phyloP scores from a whole-genome alignment of 1,140 invertebrate species.

The Hermetia illucens region DNA sequence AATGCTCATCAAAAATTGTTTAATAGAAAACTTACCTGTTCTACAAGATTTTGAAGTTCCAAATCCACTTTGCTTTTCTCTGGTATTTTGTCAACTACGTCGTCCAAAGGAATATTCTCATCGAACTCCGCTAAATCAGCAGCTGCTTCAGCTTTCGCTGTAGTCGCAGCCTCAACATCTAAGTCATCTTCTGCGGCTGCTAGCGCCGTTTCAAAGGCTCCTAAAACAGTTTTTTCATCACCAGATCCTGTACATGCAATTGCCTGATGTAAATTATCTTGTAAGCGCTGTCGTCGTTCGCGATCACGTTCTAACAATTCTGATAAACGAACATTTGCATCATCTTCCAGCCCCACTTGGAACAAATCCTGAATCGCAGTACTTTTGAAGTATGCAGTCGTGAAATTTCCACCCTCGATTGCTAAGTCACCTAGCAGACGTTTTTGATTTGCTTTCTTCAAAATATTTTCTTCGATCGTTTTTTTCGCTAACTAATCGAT shows the following conservation, averaged over 20 bases:
- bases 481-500: slow-evolving; percentile 88
- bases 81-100: slow-evolving; percentile 41
- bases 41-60: slow-evolving; percentile 66
- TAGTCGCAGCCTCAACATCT: slow-evolving; percentile 81
- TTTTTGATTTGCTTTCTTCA: slow-evolving; percentile 98
- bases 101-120: slow-evolving; percentile 85
- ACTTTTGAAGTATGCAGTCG: slow-evolving; percentile 92
- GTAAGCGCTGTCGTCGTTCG: slow-evolving; percentile 28
- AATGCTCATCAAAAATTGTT: not conserved
- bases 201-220: slow-evolving; percentile 66
- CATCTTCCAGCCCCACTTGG: slow-evolving; percentile 53
- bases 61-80: slow-evolving; percentile 68
- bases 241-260: not conserved
- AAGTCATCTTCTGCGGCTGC: slow-evolving; percentile 89
- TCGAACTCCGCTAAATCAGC: slow-evolving; percentile 94
- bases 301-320: slow-evolving; percentile 41
- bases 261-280: slow-evolving; percentile 20
- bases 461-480: slow-evolving; percentile 98
- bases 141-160: slow-evolving; percentile 81
- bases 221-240: slow-evolving; percentile 43
- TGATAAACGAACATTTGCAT: slow-evolving; percentile 45
- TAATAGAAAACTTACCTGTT: slow-evolving; percentile 46
- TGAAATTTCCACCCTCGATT: slow-evolving; percentile 98
- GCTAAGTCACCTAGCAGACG: slow-evolving; percentile 89
- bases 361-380: slow-evolving; percentile 89